Evolutionary conservation across 2,888 invertebrate species (phyloP).

Genomic region (Philaethria dido): DNA sequence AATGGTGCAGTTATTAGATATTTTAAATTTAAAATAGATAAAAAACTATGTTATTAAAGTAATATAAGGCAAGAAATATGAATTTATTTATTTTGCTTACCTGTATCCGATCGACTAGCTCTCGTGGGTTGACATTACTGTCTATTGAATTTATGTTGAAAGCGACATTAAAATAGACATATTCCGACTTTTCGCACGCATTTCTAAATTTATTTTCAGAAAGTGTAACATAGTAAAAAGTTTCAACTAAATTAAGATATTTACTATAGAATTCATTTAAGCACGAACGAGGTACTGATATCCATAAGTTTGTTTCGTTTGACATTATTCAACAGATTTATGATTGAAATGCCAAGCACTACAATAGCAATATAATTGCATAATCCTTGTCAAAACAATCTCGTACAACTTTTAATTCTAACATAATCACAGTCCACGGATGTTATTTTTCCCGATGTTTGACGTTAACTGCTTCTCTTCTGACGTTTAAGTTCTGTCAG

Average conservation of each 20-base stretch:
- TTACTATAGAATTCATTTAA: conserved; percentile 72
- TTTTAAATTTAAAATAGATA: too few species aligned
- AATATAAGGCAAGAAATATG: background rate
- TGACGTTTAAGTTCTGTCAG: conserved; percentile 2
- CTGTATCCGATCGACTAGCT: conserved; percentile 73
- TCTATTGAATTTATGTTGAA: conserved; percentile 75
- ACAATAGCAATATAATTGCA: conserved; percentile 66
- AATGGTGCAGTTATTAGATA: too few species aligned
- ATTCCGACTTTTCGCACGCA: conserved; percentile 65
- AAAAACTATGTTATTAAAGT: background rate
- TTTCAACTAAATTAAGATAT: conserved; percentile 78
- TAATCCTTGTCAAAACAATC: conserved; percentile 67
- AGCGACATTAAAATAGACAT: conserved; percentile 73
- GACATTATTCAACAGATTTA: conserved; percentile 66
- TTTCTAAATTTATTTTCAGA: conserved; percentile 68
- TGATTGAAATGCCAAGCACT: conserved; percentile 54
- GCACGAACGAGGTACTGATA: conserved; percentile 75
- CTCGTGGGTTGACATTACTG: conserved; percentile 69
- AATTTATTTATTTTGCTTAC: conserved; percentile 53
- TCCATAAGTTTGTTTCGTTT: conserved; percentile 68
- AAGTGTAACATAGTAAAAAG: conserved; percentile 79
- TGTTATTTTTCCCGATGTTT: conserved; percentile 8
- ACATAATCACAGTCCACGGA: conserved; percentile 42
- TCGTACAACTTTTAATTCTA: conserved; percentile 47
- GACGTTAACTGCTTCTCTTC: conserved; percentile 13